phyloP scores from a whole-genome alignment of 2,113 vertebrate genomes.

The Pardalotus punctatus region DNA sequence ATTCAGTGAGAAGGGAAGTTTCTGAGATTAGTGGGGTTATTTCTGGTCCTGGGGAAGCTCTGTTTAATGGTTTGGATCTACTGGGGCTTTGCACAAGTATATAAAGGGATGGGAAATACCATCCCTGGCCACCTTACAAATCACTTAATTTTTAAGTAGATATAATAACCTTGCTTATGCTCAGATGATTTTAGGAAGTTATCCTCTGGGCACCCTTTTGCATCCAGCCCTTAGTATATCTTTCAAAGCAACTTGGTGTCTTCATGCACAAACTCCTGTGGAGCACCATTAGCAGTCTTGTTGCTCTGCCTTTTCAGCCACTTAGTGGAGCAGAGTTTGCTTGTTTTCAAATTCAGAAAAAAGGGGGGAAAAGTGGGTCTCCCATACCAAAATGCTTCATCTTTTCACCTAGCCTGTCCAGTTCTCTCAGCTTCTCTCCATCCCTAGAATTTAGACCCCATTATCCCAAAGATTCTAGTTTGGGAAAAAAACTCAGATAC shows the following conservation, averaged over 20 bases:
- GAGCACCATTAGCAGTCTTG: background rate
- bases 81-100: background rate
- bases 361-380: fast-evolving
- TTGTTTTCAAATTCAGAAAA: background rate
- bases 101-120: background rate
- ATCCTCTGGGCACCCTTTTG: background rate
- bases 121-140: slow-evolving; percentile 9
- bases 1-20: background rate
- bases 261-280: background rate
- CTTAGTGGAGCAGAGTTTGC: background rate
- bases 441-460: background rate
- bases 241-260: background rate
- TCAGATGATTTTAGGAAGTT: slow-evolving; percentile 4
- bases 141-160: slow-evolving; percentile 33
- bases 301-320: background rate
- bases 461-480: background rate
- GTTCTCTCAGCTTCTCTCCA: background rate
- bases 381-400: background rate
- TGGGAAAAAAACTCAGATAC: background rate
- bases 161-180: slow-evolving; percentile 14
- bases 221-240: background rate
- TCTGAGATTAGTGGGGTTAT: background rate
- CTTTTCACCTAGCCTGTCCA: background rate
- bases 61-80: background rate
- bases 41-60: background rate